A percentile compares a stretch with the other conserved stretches of the same genome.
Evolutionary conservation across 2,113 vertebrate genomes (phyloP).

Genomic region (Rhinolophus sinicus): DNA sequence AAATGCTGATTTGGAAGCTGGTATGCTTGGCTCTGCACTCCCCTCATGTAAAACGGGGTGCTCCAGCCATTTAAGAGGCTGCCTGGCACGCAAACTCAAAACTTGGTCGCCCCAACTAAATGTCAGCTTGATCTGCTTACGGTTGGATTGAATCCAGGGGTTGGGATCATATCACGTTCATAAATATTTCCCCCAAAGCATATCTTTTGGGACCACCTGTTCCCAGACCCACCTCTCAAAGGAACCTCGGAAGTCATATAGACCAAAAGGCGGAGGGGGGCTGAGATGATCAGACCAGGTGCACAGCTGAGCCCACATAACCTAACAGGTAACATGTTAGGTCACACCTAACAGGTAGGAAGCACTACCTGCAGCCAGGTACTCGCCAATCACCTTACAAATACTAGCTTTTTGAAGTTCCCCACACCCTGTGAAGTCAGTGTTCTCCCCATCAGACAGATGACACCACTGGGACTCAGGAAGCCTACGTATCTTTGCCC

Average conservation of each 20-base stretch:
- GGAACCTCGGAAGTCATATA: neutral
- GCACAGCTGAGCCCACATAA: neutral
- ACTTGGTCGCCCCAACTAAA: neutral
- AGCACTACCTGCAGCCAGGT: neutral
- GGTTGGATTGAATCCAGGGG: neutral
- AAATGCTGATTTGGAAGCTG: neutral
- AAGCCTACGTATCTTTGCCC: neutral
- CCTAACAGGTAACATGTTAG: neutral
- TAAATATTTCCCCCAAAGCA: neutral
- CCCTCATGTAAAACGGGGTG: neutral
- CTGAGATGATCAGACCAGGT: neutral
- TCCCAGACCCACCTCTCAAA: neutral
- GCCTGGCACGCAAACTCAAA: neutral
- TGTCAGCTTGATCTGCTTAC: neutral
- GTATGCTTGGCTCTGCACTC: neutral
- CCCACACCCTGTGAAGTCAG: rapidly evolving
- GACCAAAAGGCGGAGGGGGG: neutral
- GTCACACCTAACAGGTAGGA: neutral
- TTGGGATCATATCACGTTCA: neutral
- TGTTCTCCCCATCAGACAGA: neutral
- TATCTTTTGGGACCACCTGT: neutral
- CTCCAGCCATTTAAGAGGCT: neutral
- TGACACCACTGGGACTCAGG: neutral
- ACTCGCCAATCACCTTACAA: neutral
- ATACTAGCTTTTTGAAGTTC: neutral